A percentile compares a stretch with the other conserved stretches of the same genome.
Conservation (phyloP, 1,140 invertebrate species). For the Leptoteleia sp. region DNA sequence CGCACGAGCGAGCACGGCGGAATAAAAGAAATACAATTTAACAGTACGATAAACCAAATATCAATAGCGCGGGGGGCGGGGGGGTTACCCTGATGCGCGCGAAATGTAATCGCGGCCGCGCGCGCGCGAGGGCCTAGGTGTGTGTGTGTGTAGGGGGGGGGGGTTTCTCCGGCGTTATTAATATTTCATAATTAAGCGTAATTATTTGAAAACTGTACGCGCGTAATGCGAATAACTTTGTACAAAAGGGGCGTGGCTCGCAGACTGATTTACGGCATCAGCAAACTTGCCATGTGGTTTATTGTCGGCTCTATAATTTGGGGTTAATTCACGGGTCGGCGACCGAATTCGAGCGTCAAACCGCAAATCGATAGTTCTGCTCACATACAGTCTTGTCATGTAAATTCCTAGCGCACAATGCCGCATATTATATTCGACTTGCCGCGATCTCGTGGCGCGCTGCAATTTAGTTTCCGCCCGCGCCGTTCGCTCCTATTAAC, state of each 20-base stretch:
- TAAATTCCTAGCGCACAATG: constrained; percentile 72
- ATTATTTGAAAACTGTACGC: constrained; percentile 56
- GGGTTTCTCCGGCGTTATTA: constrained; percentile 20
- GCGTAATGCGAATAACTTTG: constrained; percentile 58
- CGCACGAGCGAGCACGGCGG: neutral
- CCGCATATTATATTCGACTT: constrained; percentile 65
- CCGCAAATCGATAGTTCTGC: constrained; percentile 79
- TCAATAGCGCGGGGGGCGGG: too few relatives aligned
- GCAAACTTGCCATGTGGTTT: constrained; percentile 75
- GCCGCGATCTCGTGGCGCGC: constrained; percentile 45
- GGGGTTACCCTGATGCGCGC: too few relatives aligned
- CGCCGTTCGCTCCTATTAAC: too few relatives aligned
- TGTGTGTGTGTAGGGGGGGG: too few relatives aligned
- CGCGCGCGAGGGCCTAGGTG: neutral
- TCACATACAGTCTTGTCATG: constrained; percentile 75
- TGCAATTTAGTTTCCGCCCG: constrained; percentile 50
- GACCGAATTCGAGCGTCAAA: constrained; percentile 78
- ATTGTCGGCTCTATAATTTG: constrained; percentile 80
- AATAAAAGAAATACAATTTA: constrained; percentile 13
- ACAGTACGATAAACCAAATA: constrained; percentile 12
- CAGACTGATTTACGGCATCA: constrained; percentile 76
- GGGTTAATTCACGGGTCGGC: constrained; percentile 79
- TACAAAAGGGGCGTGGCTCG: constrained; percentile 69
- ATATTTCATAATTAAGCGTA: constrained; percentile 52
- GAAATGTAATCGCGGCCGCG: neutral